Percentiles rank a stretch among this genome's conserved stretches.
Conservation (phyloP, 2,888 invertebrate species). For the Bruchidius siliquastri region DNA sequence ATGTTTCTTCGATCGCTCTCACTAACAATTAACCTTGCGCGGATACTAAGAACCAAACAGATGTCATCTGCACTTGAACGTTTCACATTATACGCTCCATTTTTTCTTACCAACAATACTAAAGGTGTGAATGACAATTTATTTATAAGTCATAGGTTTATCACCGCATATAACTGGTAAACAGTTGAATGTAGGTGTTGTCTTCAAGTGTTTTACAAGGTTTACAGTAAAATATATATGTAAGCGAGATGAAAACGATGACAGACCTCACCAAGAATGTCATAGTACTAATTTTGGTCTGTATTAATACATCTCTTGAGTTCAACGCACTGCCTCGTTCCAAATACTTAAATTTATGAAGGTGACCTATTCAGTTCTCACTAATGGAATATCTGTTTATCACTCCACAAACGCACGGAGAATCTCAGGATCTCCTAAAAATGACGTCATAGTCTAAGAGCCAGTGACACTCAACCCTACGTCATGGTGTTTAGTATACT, state of each 20-base stretch:
- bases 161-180: not conserved
- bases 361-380: not conserved
- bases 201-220: not conserved
- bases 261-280: not conserved
- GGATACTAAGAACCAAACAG: not conserved
- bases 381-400: not conserved
- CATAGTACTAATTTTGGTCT: not conserved
- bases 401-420: not conserved
- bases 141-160: not conserved
- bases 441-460: too few species aligned
- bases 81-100: not conserved
- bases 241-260: not conserved
- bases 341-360: not conserved
- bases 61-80: not conserved
- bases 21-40: not conserved
- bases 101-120: not conserved
- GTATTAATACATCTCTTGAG: not conserved
- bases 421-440: too few species aligned
- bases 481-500: too few species aligned
- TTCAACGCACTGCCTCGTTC: not conserved
- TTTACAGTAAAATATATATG: not conserved
- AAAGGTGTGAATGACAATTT: not conserved
- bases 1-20: not conserved
- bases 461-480: too few species aligned
- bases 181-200: not conserved